Evolutionary conservation across 1,140 invertebrate species (phyloP).

Genomic region (Contarinia nasturtii): DNA sequence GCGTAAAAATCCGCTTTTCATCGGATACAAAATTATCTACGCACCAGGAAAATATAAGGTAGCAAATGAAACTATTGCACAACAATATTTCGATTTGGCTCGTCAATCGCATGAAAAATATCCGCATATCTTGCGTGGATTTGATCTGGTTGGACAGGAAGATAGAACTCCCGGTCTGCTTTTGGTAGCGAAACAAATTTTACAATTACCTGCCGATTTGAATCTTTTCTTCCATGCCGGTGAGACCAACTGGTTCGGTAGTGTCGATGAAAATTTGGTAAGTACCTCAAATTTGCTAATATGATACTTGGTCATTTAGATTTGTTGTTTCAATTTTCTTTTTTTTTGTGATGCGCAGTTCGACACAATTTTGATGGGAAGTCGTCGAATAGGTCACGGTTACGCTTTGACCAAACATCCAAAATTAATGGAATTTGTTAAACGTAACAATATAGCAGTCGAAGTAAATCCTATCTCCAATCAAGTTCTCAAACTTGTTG

Average conservation of each 20-base stretch:
- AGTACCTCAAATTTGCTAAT: too few species aligned
- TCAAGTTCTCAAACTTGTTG: constrained; percentile 53
- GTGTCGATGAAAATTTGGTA: constrained; percentile 43
- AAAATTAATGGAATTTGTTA: constrained; percentile 34
- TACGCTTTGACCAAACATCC: constrained; percentile 64
- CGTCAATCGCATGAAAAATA: constrained; percentile 26
- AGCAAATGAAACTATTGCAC: constrained; percentile 15
- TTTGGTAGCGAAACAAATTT: constrained; percentile 34
- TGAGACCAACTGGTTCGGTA: constrained; percentile 58
- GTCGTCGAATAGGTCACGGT: constrained; percentile 45
- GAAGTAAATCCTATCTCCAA: too few species aligned
- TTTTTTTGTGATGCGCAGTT: constrained; percentile 13
- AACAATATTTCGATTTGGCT: constrained; percentile 27
- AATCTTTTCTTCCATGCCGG: constrained; percentile 65
- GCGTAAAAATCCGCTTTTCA: constrained; percentile 40
- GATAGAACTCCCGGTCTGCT: constrained; percentile 37
- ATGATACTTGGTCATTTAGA: too few species aligned
- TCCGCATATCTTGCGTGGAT: constrained; percentile 38
- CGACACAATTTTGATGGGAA: constrained; percentile 62
- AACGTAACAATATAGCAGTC: constrained; percentile 43
- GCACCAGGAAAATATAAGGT: constrained; percentile 34
- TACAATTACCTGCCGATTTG: constrained; percentile 29
- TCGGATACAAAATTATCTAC: constrained; percentile 51
- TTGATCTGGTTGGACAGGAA: constrained; percentile 60
- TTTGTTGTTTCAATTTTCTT: background rate